Base-by-base conservation (phyloP, 92 coral and sea anemone species). In the Phenganax stokvisi region DNA sequence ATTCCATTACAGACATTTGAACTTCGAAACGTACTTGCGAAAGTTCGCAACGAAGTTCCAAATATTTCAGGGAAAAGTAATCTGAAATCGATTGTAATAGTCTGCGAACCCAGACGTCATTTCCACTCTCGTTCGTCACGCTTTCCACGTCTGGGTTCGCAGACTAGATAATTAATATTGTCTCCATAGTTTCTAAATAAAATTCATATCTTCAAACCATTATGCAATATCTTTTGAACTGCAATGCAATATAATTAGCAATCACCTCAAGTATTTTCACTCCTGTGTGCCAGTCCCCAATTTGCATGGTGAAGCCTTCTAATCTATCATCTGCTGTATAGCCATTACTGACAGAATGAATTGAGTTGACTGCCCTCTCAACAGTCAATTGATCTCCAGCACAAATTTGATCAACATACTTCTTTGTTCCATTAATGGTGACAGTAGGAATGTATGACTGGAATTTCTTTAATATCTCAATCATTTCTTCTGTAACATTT, bases 381-480 rank as follows among this genome's bases (percentile, higher is more conserved):
- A 88, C 68, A 6, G 89, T 70, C 28, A 88, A 74, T 85, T 88
- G 91, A 79, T 88, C 91, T 73, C 89, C 89, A 62, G 81, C 85
- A 77, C 84, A 74, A 29, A 81, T 56, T 77, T 88, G 87, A 59
- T 51, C 25, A 51, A 47, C 71, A 53, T 60, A 74, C 70, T 47
- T 57, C 68, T 73, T 85, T 66, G 37, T 17, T 0, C 78, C 88
- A 85, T 75, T 66, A 27, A 57, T 82, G 17, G 65, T 80, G 4
- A 66, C 57, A 25, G 6, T 1, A 74, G 89, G 89, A 52, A 82
- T 62, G 54, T 86, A 86, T 57, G 62, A 74, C 63, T 87, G 87
- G 47, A 87, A 85, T 27, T 74, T 65, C 67, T 76, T 80, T 12
- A 87, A 76, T 31, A 87, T 87, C 16, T 63, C 79, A 66, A 87